phyloP scores from a whole-genome alignment of 2,797 vertebrate genomes.

The Danio aesculapii region DNA sequence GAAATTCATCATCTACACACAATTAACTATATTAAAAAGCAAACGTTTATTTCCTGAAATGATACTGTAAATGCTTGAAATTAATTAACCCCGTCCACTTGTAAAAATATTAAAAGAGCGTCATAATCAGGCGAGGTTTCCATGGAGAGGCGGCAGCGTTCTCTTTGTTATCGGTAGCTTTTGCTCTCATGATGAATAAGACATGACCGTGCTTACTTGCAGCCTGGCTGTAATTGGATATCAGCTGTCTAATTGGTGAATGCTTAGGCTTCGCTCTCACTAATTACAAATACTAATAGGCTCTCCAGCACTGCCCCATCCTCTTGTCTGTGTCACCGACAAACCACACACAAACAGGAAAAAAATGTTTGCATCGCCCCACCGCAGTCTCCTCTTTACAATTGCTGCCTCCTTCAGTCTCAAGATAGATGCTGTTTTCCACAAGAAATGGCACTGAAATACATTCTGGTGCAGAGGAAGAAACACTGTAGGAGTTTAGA shows the following conservation, averaged over 20 bases:
- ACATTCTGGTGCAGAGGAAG: conserved; percentile 16
- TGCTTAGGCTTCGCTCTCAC: conserved; percentile 53
- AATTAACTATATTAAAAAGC: background rate
- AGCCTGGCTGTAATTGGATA: conserved; percentile 53
- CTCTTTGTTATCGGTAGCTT: conserved; percentile 14
- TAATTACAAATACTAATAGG: conserved; percentile 62
- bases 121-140: background rate
- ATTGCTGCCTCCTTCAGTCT: background rate
- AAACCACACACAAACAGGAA: conserved; percentile 12
- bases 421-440: conserved; percentile 16
- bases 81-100: background rate
- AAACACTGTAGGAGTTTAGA: conserved; percentile 17
- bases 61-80: background rate
- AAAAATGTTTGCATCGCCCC: conserved; percentile 29
- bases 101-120: background rate
- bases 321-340: conserved; percentile 33
- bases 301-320: conserved; percentile 30
- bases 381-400: conserved; percentile 3
- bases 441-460: conserved; percentile 25
- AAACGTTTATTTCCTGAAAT: background rate
- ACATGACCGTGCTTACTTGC: conserved; percentile 44
- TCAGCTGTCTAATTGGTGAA: conserved; percentile 49
- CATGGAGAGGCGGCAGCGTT: background rate
- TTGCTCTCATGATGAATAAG: conserved; percentile 48
- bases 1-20: background rate